Percentiles rank a stretch among this genome's conserved stretches.
Conservation (phyloP, 2,888 invertebrate species). For the Drosophila falleni region DNA sequence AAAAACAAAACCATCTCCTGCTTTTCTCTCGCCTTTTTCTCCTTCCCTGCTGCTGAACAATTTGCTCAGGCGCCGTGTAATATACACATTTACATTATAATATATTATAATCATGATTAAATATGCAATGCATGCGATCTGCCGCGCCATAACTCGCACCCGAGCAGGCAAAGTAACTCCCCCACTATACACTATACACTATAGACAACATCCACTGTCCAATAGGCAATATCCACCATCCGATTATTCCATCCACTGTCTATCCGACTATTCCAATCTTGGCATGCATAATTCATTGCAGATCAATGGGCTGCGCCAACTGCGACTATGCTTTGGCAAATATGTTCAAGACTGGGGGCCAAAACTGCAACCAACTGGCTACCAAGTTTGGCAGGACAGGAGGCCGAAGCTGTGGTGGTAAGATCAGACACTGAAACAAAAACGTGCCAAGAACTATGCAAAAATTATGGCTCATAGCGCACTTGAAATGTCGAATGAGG, state of each 20-base stretch:
- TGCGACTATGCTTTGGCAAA: constrained; percentile 75
- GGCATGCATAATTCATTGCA: constrained; percentile 78
- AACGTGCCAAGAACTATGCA: constrained; percentile 81
- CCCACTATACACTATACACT: constrained; percentile 20
- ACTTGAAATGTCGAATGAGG: constrained; percentile 52
- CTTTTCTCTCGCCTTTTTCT: neutral
- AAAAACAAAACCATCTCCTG: constrained; percentile 5
- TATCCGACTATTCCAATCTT: constrained; percentile 60
- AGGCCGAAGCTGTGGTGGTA: constrained; percentile 6
- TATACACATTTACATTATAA: constrained; percentile 75
- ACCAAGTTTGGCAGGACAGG: constrained; percentile 57
- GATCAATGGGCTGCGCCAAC: constrained; percentile 68
- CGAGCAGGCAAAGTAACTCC: constrained; percentile 61
- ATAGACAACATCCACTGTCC: neutral
- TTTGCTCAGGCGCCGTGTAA: constrained; percentile 72
- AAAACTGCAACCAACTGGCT: constrained; percentile 60
- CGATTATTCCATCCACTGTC: constrained; percentile 20
- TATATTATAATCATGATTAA: constrained; percentile 78
- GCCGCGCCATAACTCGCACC: constrained; percentile 80
- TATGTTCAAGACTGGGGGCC: constrained; percentile 70
- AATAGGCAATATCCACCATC: constrained; percentile 10
- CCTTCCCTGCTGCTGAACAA: constrained; percentile 27
- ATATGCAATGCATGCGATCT: constrained; percentile 77
- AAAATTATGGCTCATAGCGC: constrained; percentile 77
- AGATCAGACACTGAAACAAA: constrained; percentile 34